Conservation (phyloP, 1,140 invertebrate species). For the Diuraphis noxia region DNA sequence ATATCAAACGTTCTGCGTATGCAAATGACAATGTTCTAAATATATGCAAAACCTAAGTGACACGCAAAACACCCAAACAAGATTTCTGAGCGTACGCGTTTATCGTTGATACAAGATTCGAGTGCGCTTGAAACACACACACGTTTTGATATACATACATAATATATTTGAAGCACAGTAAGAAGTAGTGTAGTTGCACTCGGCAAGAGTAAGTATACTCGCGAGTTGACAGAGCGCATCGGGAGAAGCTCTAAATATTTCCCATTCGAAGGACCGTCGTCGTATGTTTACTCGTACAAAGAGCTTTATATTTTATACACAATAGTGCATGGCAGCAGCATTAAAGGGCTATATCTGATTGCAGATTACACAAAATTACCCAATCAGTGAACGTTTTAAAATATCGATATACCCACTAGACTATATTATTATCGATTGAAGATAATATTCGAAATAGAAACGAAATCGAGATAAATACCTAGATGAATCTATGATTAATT, state of each 20-base stretch:
- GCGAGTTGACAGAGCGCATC: background rate
- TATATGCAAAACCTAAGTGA: slow-evolving; percentile 1
- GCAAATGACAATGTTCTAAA: background rate
- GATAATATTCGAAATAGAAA: too few relatives aligned
- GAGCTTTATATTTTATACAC: background rate
- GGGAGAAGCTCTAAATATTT: background rate
- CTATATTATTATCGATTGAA: background rate
- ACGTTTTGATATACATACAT: background rate
- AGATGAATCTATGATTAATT: too few relatives aligned
- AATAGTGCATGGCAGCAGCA: background rate
- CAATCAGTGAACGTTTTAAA: background rate
- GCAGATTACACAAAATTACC: background rate
- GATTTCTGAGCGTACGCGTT: background rate
- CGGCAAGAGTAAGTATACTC: background rate
- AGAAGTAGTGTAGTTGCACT: background rate
- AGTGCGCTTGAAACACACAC: background rate
- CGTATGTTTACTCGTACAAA: background rate
- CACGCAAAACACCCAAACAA: background rate
- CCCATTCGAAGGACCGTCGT: background rate
- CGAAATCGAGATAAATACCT: background rate
- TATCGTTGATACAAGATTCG: background rate
- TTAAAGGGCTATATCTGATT: background rate
- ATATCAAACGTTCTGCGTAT: background rate
- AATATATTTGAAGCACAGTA: background rate
- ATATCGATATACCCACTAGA: background rate